Evolutionary conservation across 2,888 invertebrate species (phyloP), one percentile per base, ranked within the genome.

Genomic region (Nephrotoma flavescens): DNA sequence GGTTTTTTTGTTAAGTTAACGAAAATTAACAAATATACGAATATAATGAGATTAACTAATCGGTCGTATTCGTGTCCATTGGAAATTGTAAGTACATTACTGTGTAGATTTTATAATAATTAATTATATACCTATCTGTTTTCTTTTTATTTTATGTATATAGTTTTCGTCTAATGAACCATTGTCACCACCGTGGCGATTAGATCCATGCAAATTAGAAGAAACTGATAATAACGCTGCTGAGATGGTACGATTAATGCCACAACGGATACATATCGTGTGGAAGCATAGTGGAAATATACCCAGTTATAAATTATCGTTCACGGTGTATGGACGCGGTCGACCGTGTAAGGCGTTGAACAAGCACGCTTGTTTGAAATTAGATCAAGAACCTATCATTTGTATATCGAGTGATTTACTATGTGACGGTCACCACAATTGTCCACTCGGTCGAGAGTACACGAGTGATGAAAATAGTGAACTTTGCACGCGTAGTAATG

Each of bases 381-480:
- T 91, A 86, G 91, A 91, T 91, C 89, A 89, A 87, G 91, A 91
- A 87, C 90, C 91, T 45, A 88, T 92, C 88, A 92, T 95, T 84
- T 95, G 95, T 91, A 93, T 95, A 87, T 94, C 95, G 0, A 93
- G 94, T 86, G 93, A 94, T 89, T 91, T 95, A 88, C 92, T 94
- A 19, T 95, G 95, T 90, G 95, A 95, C 88, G 95, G 95, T 9
- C 93, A 94, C 41, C 92, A 93, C 1, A 94, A 95, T 89, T 95
- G 95, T 88, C 95, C 95, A 0, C 93, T 93, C 0, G 94, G 94
- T 4, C 94, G 94, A 87, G 94, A 94, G 87, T 94, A 94, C 88
- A 94, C 93, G 47, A 91, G 91, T 89, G 91, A 92, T 87, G 91
- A 92, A 89, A 91, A 91, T 88, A 89, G 90, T 87, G 88, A 90